Evolutionary conservation across 1,140 invertebrate genomes (phyloP).

Genomic region (Ditylenchus dipsaci): DNA sequence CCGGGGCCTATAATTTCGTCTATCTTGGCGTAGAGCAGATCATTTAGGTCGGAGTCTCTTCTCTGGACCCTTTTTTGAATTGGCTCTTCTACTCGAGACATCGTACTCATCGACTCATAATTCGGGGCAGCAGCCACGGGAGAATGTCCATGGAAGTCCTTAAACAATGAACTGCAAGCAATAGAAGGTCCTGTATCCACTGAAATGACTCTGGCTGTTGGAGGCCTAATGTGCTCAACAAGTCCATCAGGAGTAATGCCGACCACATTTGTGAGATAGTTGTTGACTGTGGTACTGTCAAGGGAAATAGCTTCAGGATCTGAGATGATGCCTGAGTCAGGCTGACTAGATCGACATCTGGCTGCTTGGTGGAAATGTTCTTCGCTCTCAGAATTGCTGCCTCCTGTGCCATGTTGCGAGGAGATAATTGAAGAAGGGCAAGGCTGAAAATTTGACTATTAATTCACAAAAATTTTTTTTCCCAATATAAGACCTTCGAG

Average conservation of each 20-base stretch:
- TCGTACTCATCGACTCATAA: no score
- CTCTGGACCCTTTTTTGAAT: no score
- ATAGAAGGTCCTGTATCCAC: background rate
- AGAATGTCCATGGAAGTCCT: no score
- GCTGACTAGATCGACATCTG: conserved; percentile 5
- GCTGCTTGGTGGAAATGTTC: conserved; percentile 11
- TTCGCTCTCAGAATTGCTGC: background rate
- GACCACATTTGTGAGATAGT: background rate
- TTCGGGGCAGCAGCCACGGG: no score
- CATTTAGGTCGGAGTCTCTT: no score
- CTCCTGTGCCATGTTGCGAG: background rate
- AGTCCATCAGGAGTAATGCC: background rate
- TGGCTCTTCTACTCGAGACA: no score
- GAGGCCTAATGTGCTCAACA: background rate
- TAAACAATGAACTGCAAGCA: no score
- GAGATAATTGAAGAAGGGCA: background rate
- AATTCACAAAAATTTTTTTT: background rate
- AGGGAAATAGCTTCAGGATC: background rate
- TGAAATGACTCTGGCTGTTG: background rate
- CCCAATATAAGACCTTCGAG: background rate
- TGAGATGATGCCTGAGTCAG: background rate
- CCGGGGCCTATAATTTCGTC: no score
- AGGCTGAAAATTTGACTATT: background rate
- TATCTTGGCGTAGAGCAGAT: no score
- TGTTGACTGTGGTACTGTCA: background rate